Percentiles rank a stretch among this genome's conserved stretches.
Evolutionary conservation across 2,113 vertebrate genomes (phyloP).

Genomic region (Vulpes vulpes): DNA sequence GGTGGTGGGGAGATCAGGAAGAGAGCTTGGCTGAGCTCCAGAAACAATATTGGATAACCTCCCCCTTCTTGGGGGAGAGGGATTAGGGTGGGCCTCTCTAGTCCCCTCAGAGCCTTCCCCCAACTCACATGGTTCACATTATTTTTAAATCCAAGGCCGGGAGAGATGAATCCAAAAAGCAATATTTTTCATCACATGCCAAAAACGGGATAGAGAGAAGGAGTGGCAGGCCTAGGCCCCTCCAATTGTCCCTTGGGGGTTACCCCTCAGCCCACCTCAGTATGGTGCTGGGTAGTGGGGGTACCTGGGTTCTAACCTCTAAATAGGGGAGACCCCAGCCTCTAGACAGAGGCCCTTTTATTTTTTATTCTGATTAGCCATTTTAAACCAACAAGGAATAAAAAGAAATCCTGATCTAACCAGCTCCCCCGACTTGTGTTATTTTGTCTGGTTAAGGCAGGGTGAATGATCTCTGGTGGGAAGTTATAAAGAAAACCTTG

Average conservation of each 20-base stretch:
- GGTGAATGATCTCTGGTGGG: background rate
- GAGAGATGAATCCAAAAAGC: constrained; percentile 84
- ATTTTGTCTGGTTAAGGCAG: constrained; percentile 67
- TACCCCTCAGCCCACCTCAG: constrained; percentile 72
- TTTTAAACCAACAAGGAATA: constrained; percentile 85
- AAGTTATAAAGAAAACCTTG: background rate
- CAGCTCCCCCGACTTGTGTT: constrained; percentile 74
- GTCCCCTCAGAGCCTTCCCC: constrained; percentile 47
- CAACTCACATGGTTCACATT: background rate
- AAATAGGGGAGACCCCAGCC: constrained; percentile 73
- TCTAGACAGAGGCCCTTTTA: constrained; percentile 79
- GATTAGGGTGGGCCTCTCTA: constrained; percentile 7
- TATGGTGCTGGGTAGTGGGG: constrained; percentile 73
- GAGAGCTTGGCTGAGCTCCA: constrained; percentile 11
- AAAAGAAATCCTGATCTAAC: constrained; percentile 84
- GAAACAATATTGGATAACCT: background rate
- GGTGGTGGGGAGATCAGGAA: constrained; percentile 33
- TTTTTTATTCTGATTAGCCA: constrained; percentile 85
- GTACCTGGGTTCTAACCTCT: constrained; percentile 75
- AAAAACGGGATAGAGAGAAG: constrained; percentile 79
- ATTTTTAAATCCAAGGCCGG: constrained; percentile 79
- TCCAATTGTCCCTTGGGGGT: constrained; percentile 64
- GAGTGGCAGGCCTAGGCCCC: constrained; percentile 68
- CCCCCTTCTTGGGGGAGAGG: background rate
- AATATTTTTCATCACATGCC: constrained; percentile 90